Conservation (phyloP, 2,113 vertebrate genomes). For the Xiphophorus maculatus region DNA sequence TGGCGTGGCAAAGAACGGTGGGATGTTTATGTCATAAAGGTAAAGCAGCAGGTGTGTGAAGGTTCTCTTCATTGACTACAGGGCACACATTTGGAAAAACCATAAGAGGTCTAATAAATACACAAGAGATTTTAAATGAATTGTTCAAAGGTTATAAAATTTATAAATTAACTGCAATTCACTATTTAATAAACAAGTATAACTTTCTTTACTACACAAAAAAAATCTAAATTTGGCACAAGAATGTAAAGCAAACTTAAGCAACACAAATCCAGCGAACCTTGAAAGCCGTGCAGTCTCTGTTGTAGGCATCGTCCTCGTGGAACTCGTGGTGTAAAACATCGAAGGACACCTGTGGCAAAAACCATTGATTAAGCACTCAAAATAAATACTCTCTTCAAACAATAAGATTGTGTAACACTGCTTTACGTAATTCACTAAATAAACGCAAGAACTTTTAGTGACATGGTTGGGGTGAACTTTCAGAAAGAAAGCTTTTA, state of each 20-base stretch:
- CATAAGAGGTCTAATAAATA: neutral
- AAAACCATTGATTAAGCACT: neutral
- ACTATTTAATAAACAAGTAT: no score
- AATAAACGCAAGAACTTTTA: no score
- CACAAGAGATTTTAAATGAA: neutral
- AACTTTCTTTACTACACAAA: neutral
- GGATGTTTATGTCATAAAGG: slow-evolving; percentile 18
- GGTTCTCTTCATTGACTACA: slow-evolving; percentile 66
- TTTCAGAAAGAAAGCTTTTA: no score
- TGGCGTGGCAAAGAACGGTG: slow-evolving; percentile 82
- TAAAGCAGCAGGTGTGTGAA: slow-evolving; percentile 47
- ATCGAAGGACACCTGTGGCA: slow-evolving; percentile 83
- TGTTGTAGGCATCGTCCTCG: slow-evolving; percentile 85
- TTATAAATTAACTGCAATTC: neutral
- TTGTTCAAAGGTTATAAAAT: neutral
- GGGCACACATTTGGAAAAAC: slow-evolving; percentile 24
- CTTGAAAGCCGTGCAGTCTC: slow-evolving; percentile 92
- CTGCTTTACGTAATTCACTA: no score
- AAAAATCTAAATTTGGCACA: no score
- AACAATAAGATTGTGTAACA: no score
- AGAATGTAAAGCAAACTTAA: no score
- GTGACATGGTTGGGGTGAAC: no score
- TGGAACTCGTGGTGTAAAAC: slow-evolving; percentile 82
- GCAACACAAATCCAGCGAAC: slow-evolving; percentile 64
- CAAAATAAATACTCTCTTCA: no score